phyloP scores from a whole-genome alignment of 2,113 vertebrate genomes.

The Natator depressus region DNA sequence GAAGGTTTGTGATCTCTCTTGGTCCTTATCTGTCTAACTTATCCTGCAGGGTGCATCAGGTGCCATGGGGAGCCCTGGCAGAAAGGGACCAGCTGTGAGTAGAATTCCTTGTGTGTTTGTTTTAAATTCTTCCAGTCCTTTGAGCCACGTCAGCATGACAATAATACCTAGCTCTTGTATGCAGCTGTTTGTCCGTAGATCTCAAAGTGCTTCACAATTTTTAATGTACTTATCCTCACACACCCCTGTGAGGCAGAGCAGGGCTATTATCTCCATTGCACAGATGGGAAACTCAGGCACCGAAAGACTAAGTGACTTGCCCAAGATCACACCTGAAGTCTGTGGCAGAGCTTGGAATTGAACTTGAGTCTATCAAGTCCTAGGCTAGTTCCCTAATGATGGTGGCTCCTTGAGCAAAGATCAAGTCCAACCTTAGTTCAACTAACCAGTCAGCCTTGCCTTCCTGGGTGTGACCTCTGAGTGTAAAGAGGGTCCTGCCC shows the following conservation, averaged over 20 bases:
- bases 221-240: neutral
- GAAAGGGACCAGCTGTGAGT: conserved; percentile 80
- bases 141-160: no score
- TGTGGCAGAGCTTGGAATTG: neutral
- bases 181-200: neutral
- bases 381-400: neutral
- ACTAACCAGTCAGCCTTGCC: neutral
- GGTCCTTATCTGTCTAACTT: neutral
- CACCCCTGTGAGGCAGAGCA: neutral
- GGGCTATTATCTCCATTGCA: neutral
- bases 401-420: neutral
- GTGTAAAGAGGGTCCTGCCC: neutral
- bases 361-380: neutral
- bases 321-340: neutral
- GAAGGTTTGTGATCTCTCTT: neutral
- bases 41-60: conserved; percentile 80
- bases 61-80: conserved; percentile 72
- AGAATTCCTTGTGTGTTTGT: neutral
- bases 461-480: neutral
- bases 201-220: neutral
- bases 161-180: neutral
- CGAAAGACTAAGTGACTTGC: neutral
- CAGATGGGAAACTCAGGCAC: neutral
- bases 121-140: no score
- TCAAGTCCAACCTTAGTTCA: neutral